Evolutionary conservation across 1,140 invertebrate species (phyloP), one percentile per base, ranked within the genome.

Genomic region (Tetragonula clypearis): DNA sequence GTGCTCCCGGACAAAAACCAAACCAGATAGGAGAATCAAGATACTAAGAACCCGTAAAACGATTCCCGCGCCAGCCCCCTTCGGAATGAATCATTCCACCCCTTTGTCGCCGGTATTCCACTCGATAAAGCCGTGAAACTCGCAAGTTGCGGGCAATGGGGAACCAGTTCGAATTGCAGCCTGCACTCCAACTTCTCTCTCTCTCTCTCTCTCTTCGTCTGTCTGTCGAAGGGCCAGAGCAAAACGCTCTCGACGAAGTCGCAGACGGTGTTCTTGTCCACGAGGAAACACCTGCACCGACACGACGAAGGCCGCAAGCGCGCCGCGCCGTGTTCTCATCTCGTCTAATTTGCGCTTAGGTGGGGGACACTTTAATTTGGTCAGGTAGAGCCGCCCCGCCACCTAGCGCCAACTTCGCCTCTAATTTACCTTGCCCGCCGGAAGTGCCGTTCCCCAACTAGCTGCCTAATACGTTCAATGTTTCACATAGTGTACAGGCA

Each of bases 351-450:
- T 87, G 79, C 82, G 82, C 81, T 86, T 84, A 85, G 91, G 88
- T 89, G 87, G 90, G 41, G 87, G 90, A 92, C 91, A 91, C 90
- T 92, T 92, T 91, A 91, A 91, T 92, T 92, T 87, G 85, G 89
- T 86, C 89, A 87, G 91, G 87, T 87, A 88, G 88, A 84, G 77
- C 85, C 82, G 66, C 80, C 41, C 41, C 81, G 73, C 81, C 86
- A 88, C 77, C 83, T 88, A 85, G 84, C 79, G 89, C 78, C 83
- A 93, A 93, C 90, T 92, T 92, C 89, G 91, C 87, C 87, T 88
- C 90, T 92, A 93, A 92, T 92, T 93, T 92, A 92, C 87, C 91
- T 78, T 86, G 85, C 73, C 74, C 72, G 62, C 41, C 79, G 82
- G 79, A 90, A 90, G 88, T 87, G 82, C 75, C 69, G 76, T 85